Evolutionary conservation across 2,888 invertebrate genomes (phyloP).

Genomic region (Tiliacea aurago): DNA sequence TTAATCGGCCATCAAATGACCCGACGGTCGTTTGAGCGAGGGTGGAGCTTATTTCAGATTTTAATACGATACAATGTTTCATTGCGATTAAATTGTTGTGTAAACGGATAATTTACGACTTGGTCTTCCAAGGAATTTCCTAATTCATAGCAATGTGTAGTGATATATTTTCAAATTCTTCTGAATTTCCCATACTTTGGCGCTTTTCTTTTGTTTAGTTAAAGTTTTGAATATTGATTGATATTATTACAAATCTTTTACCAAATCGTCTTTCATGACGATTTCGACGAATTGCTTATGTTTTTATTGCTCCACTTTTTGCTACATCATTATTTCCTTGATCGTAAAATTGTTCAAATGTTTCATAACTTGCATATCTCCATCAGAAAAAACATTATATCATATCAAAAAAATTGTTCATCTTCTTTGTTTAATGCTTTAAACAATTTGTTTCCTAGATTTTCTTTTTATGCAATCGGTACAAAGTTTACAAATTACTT

Average conservation of each 20-base stretch:
- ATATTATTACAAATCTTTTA: constrained; percentile 11
- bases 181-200: not conserved
- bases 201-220: not conserved
- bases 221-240: not conserved
- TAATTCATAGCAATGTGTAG: constrained; percentile 12
- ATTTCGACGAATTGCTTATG: constrained; percentile 1
- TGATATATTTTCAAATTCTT: not conserved
- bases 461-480: constrained; percentile 71
- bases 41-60: constrained; percentile 33
- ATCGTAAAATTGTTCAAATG: not conserved
- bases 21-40: constrained; percentile 40
- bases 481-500: constrained; percentile 80
- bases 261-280: not conserved
- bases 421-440: constrained; percentile 41
- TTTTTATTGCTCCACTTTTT: constrained; percentile 13
- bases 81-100: constrained; percentile 18
- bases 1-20: constrained; percentile 56
- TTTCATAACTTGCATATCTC: not conserved
- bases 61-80: constrained; percentile 42
- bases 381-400: not conserved
- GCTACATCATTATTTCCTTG: not conserved
- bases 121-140: constrained; percentile 25
- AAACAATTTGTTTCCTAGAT: not conserved
- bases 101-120: constrained; percentile 31
- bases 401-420: not conserved